Percentiles rank a stretch among this genome's conserved stretches.
phyloP scores from a whole-genome alignment of 1,140 invertebrate genomes.

The Drosophila leontia region DNA sequence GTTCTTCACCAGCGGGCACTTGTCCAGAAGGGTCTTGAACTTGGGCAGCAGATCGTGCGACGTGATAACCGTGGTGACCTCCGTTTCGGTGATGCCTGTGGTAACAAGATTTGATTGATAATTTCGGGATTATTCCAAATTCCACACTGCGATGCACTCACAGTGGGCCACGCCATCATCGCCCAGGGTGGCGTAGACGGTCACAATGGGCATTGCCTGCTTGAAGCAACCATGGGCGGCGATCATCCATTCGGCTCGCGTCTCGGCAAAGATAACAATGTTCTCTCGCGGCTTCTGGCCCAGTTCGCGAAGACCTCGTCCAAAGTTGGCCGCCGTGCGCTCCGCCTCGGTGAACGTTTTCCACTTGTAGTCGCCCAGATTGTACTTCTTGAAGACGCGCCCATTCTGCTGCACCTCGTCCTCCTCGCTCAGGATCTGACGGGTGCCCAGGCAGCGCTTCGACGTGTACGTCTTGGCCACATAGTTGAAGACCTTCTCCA shows the following conservation, averaged over 20 bases:
- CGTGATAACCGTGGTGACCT: conserved; percentile 95
- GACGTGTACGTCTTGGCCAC: conserved; percentile 90
- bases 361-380: conserved; percentile 97
- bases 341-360: conserved; percentile 93
- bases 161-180: conserved; percentile 98
- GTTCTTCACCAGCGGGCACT: conserved; percentile 90
- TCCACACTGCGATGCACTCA: conserved; percentile 5
- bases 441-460: conserved; percentile 94
- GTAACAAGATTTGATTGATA: background rate
- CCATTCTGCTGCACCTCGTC: conserved; percentile 97
- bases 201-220: conserved; percentile 96
- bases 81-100: conserved; percentile 95
- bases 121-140: background rate
- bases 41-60: conserved; percentile 95
- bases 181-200: conserved; percentile 98
- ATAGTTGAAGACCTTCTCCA: conserved; percentile 94
- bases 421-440: conserved; percentile 96
- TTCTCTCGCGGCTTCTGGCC: conserved; percentile 89
- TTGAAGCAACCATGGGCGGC: conserved; percentile 97
- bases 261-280: conserved; percentile 98
- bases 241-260: conserved; percentile 98
- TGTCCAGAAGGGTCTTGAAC: conserved; percentile 91
- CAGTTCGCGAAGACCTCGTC: conserved; percentile 90
- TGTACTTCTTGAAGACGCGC: conserved; percentile 98
- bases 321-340: conserved; percentile 90